Percentiles rank a stretch among this genome's conserved stretches.
Evolutionary conservation across 2,113 vertebrate genomes (phyloP).

Genomic region (Ia io): DNA sequence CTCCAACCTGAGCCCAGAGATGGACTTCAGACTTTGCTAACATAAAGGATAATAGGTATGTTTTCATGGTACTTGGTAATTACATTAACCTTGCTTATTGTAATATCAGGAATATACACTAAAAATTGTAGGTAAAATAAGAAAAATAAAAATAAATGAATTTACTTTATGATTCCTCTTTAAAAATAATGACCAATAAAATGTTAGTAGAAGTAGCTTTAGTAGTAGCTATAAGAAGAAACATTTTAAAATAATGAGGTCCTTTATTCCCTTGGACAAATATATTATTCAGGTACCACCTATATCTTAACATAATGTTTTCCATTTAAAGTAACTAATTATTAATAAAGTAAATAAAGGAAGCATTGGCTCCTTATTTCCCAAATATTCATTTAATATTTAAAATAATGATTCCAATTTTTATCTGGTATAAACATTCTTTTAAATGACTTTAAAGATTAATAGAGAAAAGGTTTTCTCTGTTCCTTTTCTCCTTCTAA

Average conservation of each 20-base stretch:
- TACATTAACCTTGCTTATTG: slow-evolving; percentile 55
- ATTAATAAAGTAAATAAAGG: slow-evolving; percentile 66
- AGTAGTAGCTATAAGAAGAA: slow-evolving; percentile 76
- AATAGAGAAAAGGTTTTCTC: background rate
- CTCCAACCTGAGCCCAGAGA: background rate
- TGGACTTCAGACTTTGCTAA: background rate
- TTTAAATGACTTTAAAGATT: slow-evolving; percentile 28
- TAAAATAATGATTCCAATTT: slow-evolving; percentile 49
- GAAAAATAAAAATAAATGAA: slow-evolving; percentile 77
- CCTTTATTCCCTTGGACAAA: slow-evolving; percentile 67
- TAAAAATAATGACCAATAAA: slow-evolving; percentile 80
- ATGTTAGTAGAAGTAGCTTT: slow-evolving; percentile 66
- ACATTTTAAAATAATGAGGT: slow-evolving; percentile 75
- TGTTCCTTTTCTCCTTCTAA: background rate
- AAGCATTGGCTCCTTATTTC: slow-evolving; percentile 56
- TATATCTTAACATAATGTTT: slow-evolving; percentile 55
- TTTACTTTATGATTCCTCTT: slow-evolving; percentile 75
- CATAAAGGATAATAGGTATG: slow-evolving; percentile 41
- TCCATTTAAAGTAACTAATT: slow-evolving; percentile 61
- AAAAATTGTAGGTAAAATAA: slow-evolving; percentile 71
- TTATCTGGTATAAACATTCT: slow-evolving; percentile 26
- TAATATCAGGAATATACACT: slow-evolving; percentile 43
- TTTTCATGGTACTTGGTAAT: slow-evolving; percentile 57
- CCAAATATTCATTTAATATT: slow-evolving; percentile 16
- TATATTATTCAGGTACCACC: slow-evolving; percentile 72